Conservation (phyloP, 2,797 vertebrate genomes). For the Phalloptychus januarius region DNA sequence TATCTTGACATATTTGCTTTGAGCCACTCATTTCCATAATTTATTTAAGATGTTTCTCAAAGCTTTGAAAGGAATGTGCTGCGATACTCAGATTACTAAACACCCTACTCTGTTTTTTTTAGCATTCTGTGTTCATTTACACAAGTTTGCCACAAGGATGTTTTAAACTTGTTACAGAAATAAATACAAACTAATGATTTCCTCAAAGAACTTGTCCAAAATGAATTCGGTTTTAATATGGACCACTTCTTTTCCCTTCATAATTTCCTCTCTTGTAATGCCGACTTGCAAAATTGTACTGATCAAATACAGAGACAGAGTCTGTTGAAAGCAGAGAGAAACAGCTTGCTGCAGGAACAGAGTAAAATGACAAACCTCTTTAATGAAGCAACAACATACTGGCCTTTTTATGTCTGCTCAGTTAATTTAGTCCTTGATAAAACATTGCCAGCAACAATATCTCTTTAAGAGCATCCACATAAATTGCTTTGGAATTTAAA, state of each 20-base stretch:
- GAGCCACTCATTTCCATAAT: not conserved
- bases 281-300: not conserved
- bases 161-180: no score
- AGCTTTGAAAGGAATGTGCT: not conserved
- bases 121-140: no score
- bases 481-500: not conserved
- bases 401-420: not conserved
- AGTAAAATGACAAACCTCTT: not conserved
- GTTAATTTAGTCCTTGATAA: not conserved
- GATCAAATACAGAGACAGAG: not conserved
- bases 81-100: not conserved
- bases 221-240: not conserved
- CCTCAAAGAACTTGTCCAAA: not conserved
- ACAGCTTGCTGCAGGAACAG: not conserved
- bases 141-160: not conserved
- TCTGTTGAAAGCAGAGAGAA: not conserved
- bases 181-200: not conserved
- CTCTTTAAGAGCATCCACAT: not conserved
- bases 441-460: not conserved
- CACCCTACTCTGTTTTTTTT: not conserved
- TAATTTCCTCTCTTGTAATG: not conserved
- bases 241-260: not conserved
- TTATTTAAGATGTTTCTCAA: not conserved
- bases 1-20: not conserved
- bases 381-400: constrained; percentile 2